A percentile compares a stretch with the other conserved stretches of the same genome.
Conservation (phyloP, 2,113 vertebrate species). For the Notechis scutatus region DNA sequence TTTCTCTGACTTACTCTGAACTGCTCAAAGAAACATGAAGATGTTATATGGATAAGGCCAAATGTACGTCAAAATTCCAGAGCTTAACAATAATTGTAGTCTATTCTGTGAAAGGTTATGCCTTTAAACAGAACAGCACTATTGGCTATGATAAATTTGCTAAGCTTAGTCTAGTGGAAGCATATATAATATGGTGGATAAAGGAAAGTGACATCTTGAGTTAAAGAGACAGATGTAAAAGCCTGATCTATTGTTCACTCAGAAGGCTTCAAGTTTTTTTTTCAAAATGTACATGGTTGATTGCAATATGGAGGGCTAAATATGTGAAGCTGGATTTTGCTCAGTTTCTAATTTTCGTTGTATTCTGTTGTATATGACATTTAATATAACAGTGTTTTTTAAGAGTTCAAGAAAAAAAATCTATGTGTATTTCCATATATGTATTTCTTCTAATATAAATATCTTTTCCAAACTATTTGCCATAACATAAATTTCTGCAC, state of each 20-base stretch:
- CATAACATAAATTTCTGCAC: background rate
- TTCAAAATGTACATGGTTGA: constrained; percentile 6
- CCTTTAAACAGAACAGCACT: constrained; percentile 19
- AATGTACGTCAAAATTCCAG: constrained; percentile 12
- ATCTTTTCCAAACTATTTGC: background rate
- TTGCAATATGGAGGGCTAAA: background rate
- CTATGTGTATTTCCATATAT: background rate
- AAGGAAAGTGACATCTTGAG: constrained; percentile 42
- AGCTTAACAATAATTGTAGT: constrained; percentile 3
- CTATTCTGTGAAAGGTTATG: constrained; percentile 2
- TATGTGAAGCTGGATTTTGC: background rate
- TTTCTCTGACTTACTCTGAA: background rate
- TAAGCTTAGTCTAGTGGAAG: constrained; percentile 6
- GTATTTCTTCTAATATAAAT: background rate
- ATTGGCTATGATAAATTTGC: constrained; percentile 29
- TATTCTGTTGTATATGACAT: background rate
- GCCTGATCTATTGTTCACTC: constrained; percentile 29
- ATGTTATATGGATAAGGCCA: background rate
- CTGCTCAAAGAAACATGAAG: constrained; percentile 5
- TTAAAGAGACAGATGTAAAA: constrained; percentile 46
- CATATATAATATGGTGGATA: constrained; percentile 14
- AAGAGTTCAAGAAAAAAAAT: background rate
- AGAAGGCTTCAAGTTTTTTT: constrained; percentile 28
- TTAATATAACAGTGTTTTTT: background rate
- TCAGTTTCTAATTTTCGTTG: background rate